Percentiles rank a stretch among this genome's conserved stretches.
phyloP scores from a whole-genome alignment of 1,140 invertebrate genomes.

The Acromyrmex echinatior region DNA sequence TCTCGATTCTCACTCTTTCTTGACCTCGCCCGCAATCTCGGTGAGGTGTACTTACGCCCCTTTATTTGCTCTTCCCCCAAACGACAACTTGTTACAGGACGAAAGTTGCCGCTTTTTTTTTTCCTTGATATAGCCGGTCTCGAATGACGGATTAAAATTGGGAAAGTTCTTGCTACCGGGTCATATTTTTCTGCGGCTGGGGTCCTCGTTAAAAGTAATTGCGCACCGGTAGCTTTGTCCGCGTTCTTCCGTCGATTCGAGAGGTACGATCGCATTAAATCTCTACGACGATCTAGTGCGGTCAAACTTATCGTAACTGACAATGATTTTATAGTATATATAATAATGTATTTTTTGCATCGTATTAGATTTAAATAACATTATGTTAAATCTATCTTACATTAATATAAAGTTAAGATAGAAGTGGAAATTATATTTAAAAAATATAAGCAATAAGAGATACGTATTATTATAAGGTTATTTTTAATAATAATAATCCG shows the following conservation, averaged over 20 bases:
- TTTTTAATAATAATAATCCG: not conserved
- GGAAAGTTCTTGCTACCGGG: conserved; percentile 78
- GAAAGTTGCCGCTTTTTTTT: conserved; percentile 68
- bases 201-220: conserved; percentile 78
- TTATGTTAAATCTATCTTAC: not conserved
- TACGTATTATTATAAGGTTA: not conserved
- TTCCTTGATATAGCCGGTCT: conserved; percentile 48
- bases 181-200: conserved; percentile 75
- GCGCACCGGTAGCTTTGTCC: conserved; percentile 65
- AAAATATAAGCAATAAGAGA: not conserved
- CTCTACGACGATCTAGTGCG: not conserved
- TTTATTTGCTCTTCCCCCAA: conserved; percentile 73
- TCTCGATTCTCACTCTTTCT: conserved; percentile 55
- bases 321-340: not conserved
- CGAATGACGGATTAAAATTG: conserved; percentile 82
- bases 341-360: not conserved
- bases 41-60: conserved; percentile 48
- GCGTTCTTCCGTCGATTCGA: conserved; percentile 44
- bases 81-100: conserved; percentile 77
- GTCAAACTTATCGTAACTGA: not conserved
- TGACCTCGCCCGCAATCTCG: conserved; percentile 49
- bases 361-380: not conserved
- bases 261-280: conserved; percentile 36
- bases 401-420: not conserved
- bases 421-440: not conserved